phyloP scores from a whole-genome alignment of 1,140 invertebrate genomes.

The Drosophila chauvacae region DNA sequence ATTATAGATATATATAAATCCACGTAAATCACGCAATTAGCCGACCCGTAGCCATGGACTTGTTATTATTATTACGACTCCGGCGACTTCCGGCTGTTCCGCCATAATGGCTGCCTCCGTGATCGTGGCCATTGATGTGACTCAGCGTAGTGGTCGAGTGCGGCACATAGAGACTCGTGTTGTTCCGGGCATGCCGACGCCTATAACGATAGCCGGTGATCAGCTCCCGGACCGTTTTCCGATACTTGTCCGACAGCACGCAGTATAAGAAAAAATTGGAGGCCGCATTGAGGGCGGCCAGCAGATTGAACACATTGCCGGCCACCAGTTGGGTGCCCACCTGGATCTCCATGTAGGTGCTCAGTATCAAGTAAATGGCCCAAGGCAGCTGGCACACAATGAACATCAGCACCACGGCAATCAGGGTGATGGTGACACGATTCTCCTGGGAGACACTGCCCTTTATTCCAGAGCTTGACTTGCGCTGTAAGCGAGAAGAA shows the following conservation, averaged over 20 bases:
- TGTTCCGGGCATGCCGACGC: conserved; percentile 67
- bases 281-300: conserved; percentile 89
- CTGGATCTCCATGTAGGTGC: conserved; percentile 58
- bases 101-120: conserved; percentile 35
- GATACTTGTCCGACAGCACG: conserved; percentile 90
- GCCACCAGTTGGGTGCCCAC: conserved; percentile 77
- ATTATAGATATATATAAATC: background rate
- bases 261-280: conserved; percentile 92
- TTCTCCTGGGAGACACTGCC: conserved; percentile 87
- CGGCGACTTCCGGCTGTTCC: conserved; percentile 37
- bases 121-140: conserved; percentile 49
- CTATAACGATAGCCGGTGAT: conserved; percentile 85
- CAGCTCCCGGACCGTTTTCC: conserved; percentile 88
- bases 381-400: conserved; percentile 90
- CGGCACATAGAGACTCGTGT: conserved; percentile 70
- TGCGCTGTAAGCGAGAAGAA: conserved; percentile 41
- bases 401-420: conserved; percentile 91
- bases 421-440: conserved; percentile 91
- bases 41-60: conserved; percentile 32
- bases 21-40: conserved; percentile 56
- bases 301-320: conserved; percentile 90
- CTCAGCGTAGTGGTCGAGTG: conserved; percentile 66
- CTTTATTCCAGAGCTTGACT: conserved; percentile 55
- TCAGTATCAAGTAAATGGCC: conserved; percentile 84
- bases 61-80: conserved; percentile 28